Base-by-base conservation (phyloP, 2,888 invertebrate genomes). In the Eumerus sabulonum region DNA sequence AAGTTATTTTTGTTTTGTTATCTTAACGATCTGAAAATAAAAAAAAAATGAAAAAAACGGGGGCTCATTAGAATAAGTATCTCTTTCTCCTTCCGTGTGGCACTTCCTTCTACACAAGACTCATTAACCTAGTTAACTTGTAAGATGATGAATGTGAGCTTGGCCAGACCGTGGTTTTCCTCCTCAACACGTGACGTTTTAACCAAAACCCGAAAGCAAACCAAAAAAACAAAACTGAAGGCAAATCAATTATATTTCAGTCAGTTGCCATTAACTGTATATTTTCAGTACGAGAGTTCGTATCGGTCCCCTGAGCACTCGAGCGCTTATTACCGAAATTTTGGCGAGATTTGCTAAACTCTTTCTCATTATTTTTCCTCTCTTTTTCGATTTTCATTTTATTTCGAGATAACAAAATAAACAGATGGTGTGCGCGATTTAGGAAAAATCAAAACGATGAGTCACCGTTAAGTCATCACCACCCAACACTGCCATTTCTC, bases 391-490 rank as follows among this genome's bases (percentile, higher is more conserved):
- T 9, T 38, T 12, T 66, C 35, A 44, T 56, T 62, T 71, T 76
- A 76, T 81, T 81, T 76, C 67, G 67, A 62, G 71, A 63, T 71
- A 76, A 51, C 48, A 71, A 76, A 76, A 66, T 76, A 77, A 77
- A 77, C 77, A 77, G 72, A 77, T 77, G 74, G 71, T 48, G 27
- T 27, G 27, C 12, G 13, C 27, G 40, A 38, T 60, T 66, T 72
- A 62, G 51, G 60, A 50, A 59, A 73, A 54, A n/a, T 67, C 60
- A 67, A 57, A 54, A 45, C 60, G 19, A 48, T 64, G 67, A 76
- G 42, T 71, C 70, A 74, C 16, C 50, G 45, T 51, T 50, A 51
- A 76, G 51, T 27, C 27, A 60, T 59, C 36, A 53, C 44, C 42
- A 19, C 13, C 38, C 44, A 19, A 44, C 56, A 40, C 50, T 66